These are phyloP conservation scores for Lissocephala sabroskyi DNA, from an alignment of 2,888 invertebrate species.

Conservation along the genomic window DNA sequence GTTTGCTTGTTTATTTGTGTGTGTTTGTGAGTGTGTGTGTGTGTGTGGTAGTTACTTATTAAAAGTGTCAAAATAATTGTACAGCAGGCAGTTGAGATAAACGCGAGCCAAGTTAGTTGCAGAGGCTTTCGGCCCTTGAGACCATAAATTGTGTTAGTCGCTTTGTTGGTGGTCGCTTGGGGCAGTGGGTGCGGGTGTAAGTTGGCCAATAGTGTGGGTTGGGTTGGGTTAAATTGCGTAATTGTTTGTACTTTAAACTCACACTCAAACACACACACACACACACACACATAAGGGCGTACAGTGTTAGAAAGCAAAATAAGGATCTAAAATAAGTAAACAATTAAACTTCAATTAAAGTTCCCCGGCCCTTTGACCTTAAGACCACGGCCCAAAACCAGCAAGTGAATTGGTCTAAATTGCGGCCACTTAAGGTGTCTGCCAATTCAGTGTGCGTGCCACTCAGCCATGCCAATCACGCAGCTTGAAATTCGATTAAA, in stretches of 20 bases:
- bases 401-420: too few relatives aligned
- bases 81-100: conserved; percentile 33
- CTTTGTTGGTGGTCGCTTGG: conserved; percentile 6
- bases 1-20: conserved; percentile 9
- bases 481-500: too few relatives aligned
- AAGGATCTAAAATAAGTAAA: conserved; percentile 1
- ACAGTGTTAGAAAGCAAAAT: conserved; percentile 29
- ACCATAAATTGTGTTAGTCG: conserved; percentile 9
- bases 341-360: background rate
- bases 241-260: too few relatives aligned
- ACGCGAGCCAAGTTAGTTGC: conserved; percentile 31
- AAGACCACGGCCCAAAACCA: too few relatives aligned
- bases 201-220: conserved; percentile 7
- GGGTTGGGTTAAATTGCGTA: conserved; percentile 24
- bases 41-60: conserved; percentile 33
- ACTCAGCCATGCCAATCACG: too few relatives aligned
- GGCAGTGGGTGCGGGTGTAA: conserved; percentile 29
- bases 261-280: too few relatives aligned
- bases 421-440: too few relatives aligned
- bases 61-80: conserved; percentile 56
- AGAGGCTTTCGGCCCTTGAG: conserved; percentile 12
- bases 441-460: too few relatives aligned
- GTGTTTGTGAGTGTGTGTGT: background rate
- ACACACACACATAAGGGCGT: conserved; percentile 20
- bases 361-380: too few relatives aligned